Percentiles rank a stretch among this genome's conserved stretches.
Evolutionary conservation across 2,888 invertebrate genomes (phyloP).

Genomic region (Archaeoteleia sp.): DNA sequence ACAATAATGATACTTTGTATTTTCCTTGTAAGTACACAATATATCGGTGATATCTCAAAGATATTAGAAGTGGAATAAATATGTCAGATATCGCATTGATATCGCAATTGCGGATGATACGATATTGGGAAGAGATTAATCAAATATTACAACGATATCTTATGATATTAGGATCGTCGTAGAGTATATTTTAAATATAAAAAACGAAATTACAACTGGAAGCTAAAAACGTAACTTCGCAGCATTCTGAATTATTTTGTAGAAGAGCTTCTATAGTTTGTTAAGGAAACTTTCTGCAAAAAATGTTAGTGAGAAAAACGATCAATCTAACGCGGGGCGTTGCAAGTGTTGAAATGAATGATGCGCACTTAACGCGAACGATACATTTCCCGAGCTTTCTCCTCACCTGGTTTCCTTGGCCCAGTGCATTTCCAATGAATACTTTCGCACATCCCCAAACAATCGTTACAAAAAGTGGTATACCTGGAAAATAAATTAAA

Average conservation of each 20-base stretch:
- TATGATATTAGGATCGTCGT: constrained; percentile 8
- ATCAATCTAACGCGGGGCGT: constrained; percentile 10
- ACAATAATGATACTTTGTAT: no score
- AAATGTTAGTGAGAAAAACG: constrained; percentile 6
- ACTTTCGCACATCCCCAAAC: constrained; percentile 78
- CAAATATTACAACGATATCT: not conserved
- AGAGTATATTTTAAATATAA: constrained; percentile 6
- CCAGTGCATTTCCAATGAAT: constrained; percentile 58
- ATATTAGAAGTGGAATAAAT: no score
- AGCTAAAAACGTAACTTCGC: constrained; percentile 10
- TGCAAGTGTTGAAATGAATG: constrained; percentile 13
- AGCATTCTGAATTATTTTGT: constrained; percentile 5
- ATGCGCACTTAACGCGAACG: no score
- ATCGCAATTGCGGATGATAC: no score
- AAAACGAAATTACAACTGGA: constrained; percentile 2
- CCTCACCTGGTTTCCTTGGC: constrained; percentile 61
- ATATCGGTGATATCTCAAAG: no score
- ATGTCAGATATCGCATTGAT: no score
- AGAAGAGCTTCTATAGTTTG: constrained; percentile 1
- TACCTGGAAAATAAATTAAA: constrained; percentile 73
- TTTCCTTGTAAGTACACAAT: no score
- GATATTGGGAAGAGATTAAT: no score
- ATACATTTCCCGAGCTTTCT: no score
- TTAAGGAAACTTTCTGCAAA: not conserved
- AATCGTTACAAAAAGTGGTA: constrained; percentile 77